Base-by-base conservation (phyloP, 2,888 invertebrate genomes). In the Dastarcus helophoroides region DNA sequence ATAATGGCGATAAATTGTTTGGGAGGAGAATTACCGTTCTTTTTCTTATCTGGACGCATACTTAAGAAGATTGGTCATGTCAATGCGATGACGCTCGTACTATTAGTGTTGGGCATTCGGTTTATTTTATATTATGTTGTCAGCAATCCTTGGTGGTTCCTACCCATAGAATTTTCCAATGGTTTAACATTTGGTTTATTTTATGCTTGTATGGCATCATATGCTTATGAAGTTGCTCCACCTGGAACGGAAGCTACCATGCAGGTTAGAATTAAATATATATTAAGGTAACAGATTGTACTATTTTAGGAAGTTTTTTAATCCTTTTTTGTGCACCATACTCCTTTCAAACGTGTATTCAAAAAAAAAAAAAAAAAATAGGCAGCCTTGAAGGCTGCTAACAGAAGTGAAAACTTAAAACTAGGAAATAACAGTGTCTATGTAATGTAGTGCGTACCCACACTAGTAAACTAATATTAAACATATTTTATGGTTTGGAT, bases 141-240 rank as follows among this genome's bases (percentile, higher is more conserved):
- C 30, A 63, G 65, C 1, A 77, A 88, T 58, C 78, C 86, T 0
- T 90, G 90, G 89, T 76, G 73, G 66, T 76, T 83, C 26, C 64
- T 94, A 35, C 79, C 86, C 0, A 74, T 93, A 29, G 94, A 94
- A 59, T 57, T 89, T 37, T 62, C 84, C 5, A 89, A 93, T 59
- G 90, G 93, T 1, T 63, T 91, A 12, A 88, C 90, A 0, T 84
- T 85, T 54, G 91, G 91, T 11, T 71, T 90, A 53, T 84, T 84
- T 49, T 90, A 84, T 57, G 76, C 88, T 0, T 79, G 85, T 6
- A 85, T 89, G 83, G 78, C 86, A 10, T 84, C 86, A 0, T 90
- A 88, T 58, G 88, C 88, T 1, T 83, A 78, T 51, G 73, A 80
- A 37, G 73, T 85, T 1, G 79, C 89, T 2, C 85, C 86, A 2